Conservation (phyloP, 53 echinoderm and acorn worm species). For the Echinarachnius parma region DNA sequence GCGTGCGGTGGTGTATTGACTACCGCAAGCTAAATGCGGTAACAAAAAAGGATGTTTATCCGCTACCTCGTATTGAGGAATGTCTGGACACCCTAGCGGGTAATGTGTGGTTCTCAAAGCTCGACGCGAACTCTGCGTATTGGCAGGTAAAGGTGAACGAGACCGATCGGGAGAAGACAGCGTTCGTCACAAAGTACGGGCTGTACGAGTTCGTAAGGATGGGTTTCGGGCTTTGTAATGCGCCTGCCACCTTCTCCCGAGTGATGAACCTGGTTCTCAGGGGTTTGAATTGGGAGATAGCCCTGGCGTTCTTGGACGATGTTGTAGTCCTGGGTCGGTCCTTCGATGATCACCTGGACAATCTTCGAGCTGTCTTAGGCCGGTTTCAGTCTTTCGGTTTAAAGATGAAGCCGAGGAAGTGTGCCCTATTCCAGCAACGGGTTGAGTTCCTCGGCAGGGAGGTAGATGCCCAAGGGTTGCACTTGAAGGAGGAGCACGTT, state of each 20-base stretch:
- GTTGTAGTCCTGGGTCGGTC: constrained; percentile 37
- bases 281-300: constrained; percentile 54
- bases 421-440: constrained; percentile 30
- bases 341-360: constrained; percentile 38
- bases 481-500: constrained; percentile 11
- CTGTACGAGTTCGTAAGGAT: constrained; percentile 36
- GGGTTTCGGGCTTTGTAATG: constrained; percentile 59
- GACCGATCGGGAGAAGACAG: constrained; percentile 38
- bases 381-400: constrained; percentile 24
- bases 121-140: constrained; percentile 49
- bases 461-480: constrained; percentile 14
- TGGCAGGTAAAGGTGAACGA: constrained; percentile 26
- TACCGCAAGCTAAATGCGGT: constrained; percentile 14
- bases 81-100: constrained; percentile 47
- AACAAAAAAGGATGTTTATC: constrained; percentile 21
- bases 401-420: constrained; percentile 47
- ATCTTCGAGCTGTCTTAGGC: constrained; percentile 34
- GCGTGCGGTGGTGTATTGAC: constrained; percentile 34
- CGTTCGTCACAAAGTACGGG: constrained; percentile 42
- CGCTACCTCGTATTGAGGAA: constrained; percentile 30
- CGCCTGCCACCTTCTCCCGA: constrained; percentile 54
- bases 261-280: constrained; percentile 55
- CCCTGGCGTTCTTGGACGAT: constrained; percentile 55
- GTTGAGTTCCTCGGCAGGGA: constrained; percentile 40
- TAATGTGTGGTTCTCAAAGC: constrained; percentile 39